Evolutionary conservation across 1,140 invertebrate genomes (phyloP).

Genomic region (Dryas iulia): DNA sequence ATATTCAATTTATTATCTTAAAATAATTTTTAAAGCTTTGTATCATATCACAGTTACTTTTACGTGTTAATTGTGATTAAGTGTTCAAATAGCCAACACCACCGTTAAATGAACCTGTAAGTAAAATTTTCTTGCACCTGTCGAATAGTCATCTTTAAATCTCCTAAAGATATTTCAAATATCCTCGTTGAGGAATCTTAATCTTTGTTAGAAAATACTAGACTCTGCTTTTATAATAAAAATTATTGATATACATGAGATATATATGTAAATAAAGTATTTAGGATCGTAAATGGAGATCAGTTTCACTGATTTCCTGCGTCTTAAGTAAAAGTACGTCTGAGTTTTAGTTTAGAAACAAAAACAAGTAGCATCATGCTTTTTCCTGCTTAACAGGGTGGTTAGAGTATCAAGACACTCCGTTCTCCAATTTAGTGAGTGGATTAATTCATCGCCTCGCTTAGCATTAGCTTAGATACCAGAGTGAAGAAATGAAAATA

Average conservation of each 20-base stretch:
- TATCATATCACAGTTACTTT: background rate
- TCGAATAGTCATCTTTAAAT: constrained; percentile 26
- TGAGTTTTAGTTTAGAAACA: no score
- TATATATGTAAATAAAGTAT: background rate
- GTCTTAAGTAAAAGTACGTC: no score
- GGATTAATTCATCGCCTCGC: no score
- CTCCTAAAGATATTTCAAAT: constrained; percentile 20
- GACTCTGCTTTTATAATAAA: background rate
- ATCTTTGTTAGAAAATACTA: constrained; percentile 11
- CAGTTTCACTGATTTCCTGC: no score
- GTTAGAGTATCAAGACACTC: no score
- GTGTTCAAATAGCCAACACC: constrained; percentile 12
- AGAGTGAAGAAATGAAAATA: no score
- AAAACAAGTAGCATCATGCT: no score
- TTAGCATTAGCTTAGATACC: no score
- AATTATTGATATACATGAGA: background rate
- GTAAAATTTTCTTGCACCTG: constrained; percentile 3
- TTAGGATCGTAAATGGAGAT: background rate
- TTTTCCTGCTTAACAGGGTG: no score
- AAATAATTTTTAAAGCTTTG: background rate
- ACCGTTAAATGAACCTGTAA: background rate
- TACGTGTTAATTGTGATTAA: background rate
- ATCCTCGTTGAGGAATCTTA: constrained; percentile 20
- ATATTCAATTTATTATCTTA: background rate
- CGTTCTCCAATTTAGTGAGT: no score